These are phyloP conservation scores for Phytoseiulus persimilis DNA, from an alignment of 2,888 invertebrate species.

Conservation along the genomic window DNA sequence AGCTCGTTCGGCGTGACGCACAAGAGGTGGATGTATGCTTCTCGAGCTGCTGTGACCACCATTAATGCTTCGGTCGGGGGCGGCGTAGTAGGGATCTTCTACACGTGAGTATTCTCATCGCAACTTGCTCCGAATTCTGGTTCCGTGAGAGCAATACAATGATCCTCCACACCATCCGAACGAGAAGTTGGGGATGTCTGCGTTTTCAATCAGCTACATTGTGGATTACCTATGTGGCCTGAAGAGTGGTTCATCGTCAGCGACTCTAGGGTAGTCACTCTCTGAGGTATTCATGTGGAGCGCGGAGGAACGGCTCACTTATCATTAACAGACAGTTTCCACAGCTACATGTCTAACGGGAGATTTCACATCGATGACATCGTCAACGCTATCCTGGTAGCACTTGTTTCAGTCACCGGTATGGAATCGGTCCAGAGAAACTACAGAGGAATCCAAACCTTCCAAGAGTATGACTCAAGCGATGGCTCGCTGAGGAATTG, in stretches of 20 bases:
- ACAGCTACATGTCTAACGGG: slow-evolving; percentile 41
- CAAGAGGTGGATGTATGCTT: slow-evolving; percentile 49
- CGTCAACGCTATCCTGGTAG: slow-evolving; percentile 77
- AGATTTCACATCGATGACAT: slow-evolving; percentile 72
- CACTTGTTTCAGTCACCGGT: slow-evolving; percentile 70
- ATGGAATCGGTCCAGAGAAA: no score
- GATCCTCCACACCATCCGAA: no score
- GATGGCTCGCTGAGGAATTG: no score
- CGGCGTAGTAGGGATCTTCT: slow-evolving; percentile 43
- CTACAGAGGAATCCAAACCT: no score
- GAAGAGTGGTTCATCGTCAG: no score
- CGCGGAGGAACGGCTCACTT: not conserved
- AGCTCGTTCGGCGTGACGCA: slow-evolving; percentile 50
- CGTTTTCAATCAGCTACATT: no score
- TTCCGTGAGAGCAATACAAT: no score
- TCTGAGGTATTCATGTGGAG: not conserved
- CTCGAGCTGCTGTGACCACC: slow-evolving; percentile 47
- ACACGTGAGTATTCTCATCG: slow-evolving; percentile 42
- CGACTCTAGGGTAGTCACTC: no score
- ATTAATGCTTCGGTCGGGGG: slow-evolving; percentile 49
- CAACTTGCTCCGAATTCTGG: no score
- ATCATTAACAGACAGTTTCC: not conserved
- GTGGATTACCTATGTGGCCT: no score
- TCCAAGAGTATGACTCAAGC: no score
- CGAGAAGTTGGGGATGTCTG: no score